Conservation (phyloP, 2,797 vertebrate genomes). For the Acestrorhynchus altus region DNA sequence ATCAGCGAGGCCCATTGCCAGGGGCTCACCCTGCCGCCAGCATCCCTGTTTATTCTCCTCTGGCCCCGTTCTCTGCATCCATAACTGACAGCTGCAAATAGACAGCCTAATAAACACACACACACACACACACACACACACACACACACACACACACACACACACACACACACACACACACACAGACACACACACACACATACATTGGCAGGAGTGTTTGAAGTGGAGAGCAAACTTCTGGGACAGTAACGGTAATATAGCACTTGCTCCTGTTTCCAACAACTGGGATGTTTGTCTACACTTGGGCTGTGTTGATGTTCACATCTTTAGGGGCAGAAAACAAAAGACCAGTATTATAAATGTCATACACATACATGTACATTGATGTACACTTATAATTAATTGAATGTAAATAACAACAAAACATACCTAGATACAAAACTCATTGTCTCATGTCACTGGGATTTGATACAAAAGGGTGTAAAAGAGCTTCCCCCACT, state of each 20-base stretch:
- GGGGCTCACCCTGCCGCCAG: constrained; percentile 19
- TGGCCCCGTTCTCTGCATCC: constrained; percentile 29
- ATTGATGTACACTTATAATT: too few species aligned
- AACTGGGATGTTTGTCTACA: neutral
- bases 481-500: too few species aligned
- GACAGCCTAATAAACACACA: constrained; percentile 39
- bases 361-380: too few species aligned
- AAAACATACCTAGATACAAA: too few species aligned
- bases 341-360: neutral
- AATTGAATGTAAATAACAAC: too few species aligned
- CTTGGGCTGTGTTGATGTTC: neutral
- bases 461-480: too few species aligned
- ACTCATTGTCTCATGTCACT: too few species aligned
- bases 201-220: neutral
- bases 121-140: neutral
- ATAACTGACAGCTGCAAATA: constrained; percentile 56
- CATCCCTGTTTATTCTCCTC: constrained; percentile 43
- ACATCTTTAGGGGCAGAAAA: too few species aligned
- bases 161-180: neutral
- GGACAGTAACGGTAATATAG: neutral
- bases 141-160: neutral
- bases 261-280: neutral
- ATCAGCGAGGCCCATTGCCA: constrained; percentile 41
- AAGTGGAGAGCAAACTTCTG: neutral
- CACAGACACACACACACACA: neutral